Evolutionary conservation across 2,113 vertebrate genomes (phyloP).

Genomic region (Quiscalus mexicanus): DNA sequence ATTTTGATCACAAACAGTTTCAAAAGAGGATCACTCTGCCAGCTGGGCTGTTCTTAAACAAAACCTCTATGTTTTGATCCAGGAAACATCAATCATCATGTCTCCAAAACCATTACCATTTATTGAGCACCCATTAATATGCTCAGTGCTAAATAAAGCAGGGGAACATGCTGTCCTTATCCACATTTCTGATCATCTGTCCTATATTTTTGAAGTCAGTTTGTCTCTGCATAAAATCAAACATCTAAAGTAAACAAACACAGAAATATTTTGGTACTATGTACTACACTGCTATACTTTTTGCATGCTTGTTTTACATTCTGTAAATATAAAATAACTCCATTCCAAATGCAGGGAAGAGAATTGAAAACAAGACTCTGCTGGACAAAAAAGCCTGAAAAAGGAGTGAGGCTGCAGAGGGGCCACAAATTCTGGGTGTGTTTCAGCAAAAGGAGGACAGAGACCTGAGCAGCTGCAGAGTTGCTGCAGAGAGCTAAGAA

Average conservation of each 20-base stretch:
- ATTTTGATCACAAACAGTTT: slow-evolving; percentile 70
- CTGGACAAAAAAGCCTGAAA: neutral
- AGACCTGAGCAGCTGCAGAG: neutral
- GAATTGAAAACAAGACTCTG: neutral
- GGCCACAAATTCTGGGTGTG: fast-evolving
- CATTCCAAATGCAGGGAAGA: neutral
- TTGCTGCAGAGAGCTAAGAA: neutral
- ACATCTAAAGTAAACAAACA: slow-evolving; percentile 50
- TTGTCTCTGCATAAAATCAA: slow-evolving; percentile 27
- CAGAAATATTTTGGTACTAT: slow-evolving; percentile 39
- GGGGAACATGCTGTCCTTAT: slow-evolving; percentile 59
- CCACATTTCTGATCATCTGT: slow-evolving; percentile 58
- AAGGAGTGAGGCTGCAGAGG: neutral
- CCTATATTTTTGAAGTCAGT: slow-evolving; percentile 55
- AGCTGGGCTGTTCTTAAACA: slow-evolving; percentile 60
- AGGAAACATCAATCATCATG: slow-evolving; percentile 63
- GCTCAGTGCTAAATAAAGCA: slow-evolving; percentile 58
- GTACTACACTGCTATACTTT: neutral
- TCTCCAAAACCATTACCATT: slow-evolving; percentile 56
- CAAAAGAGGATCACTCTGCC: slow-evolving; percentile 32
- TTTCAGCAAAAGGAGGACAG: neutral
- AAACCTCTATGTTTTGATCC: slow-evolving; percentile 56
- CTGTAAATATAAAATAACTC: slow-evolving; percentile 1
- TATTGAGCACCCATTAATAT: slow-evolving; percentile 55
- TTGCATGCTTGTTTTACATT: neutral